A percentile compares a stretch with the other conserved stretches of the same genome.
These are phyloP conservation scores for Poeciliopsis prolifica DNA, from an alignment of 2,113 vertebrate genomes.

Conservation along the genomic window DNA sequence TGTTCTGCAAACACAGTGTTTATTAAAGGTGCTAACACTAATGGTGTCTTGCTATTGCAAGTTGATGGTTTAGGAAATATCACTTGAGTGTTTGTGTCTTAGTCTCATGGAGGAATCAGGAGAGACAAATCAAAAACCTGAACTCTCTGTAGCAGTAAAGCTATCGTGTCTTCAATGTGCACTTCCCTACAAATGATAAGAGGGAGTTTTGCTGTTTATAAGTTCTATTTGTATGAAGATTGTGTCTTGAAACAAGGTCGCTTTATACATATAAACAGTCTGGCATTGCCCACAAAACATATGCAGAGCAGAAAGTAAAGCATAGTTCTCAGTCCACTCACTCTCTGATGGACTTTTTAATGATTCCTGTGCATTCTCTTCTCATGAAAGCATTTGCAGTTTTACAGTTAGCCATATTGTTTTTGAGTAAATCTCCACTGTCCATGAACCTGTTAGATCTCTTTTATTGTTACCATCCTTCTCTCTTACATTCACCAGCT, in stretches of 20 bases:
- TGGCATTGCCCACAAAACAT: background rate
- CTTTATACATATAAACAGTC: background rate
- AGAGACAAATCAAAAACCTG: background rate
- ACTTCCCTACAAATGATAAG: background rate
- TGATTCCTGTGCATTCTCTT: background rate
- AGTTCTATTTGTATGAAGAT: background rate
- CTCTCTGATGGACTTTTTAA: background rate
- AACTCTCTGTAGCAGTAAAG: background rate
- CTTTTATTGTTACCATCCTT: conserved; percentile 50
- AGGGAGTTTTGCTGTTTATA: background rate
- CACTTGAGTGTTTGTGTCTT: conserved; percentile 1
- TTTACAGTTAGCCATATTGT: conserved; percentile 39
- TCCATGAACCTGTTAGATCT: conserved; percentile 48
- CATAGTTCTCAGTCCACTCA: background rate
- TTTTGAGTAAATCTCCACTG: conserved; percentile 36
- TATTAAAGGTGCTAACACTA: conserved; percentile 3
- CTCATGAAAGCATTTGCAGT: conserved; percentile 11
- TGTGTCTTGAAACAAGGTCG: background rate
- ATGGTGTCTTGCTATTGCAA: background rate
- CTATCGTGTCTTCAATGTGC: background rate
- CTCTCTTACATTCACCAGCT: conserved; percentile 53
- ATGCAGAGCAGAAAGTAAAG: background rate
- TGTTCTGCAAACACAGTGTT: conserved; percentile 6
- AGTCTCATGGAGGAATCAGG: background rate
- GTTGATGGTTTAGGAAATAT: background rate